A percentile compares a stretch with the other conserved stretches of the same genome.
These are phyloP conservation scores for Ptiloglossa arizonensis DNA, from an alignment of 1,140 invertebrate species.

Conservation along the genomic window DNA sequence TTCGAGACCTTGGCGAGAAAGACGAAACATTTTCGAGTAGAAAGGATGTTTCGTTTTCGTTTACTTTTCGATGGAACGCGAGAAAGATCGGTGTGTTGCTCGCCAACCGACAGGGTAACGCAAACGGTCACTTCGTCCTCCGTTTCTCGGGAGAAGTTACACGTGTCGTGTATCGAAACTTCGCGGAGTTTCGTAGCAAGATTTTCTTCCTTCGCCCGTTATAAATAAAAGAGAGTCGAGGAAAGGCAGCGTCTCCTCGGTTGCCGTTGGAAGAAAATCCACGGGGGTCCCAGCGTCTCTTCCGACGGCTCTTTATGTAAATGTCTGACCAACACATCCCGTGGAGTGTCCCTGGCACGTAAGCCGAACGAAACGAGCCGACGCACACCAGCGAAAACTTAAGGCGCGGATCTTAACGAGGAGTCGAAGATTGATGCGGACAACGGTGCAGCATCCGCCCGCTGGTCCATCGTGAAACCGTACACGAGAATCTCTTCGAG, in stretches of 20 bases:
- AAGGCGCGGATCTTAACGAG: slow-evolving; percentile 77
- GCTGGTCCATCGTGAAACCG: slow-evolving; percentile 51
- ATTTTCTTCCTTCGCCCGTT: slow-evolving; percentile 41
- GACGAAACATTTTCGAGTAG: too few species aligned
- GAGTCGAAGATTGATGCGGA: slow-evolving; percentile 76
- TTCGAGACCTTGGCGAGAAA: too few species aligned
- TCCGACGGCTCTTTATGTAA: slow-evolving; percentile 62
- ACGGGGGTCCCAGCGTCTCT: slow-evolving; percentile 66
- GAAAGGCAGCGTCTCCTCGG: background rate
- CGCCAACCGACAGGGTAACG: too few species aligned
- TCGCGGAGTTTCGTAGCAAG: background rate
- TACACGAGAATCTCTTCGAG: slow-evolving; percentile 40
- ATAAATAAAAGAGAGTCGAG: slow-evolving; percentile 40
- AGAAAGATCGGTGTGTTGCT: too few species aligned
- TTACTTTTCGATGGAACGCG: too few species aligned
- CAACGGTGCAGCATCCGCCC: slow-evolving; percentile 68
- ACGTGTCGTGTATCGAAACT: slow-evolving; percentile 22
- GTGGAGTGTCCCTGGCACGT: slow-evolving; percentile 46
- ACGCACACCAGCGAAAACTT: slow-evolving; percentile 63
- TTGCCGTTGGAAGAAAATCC: slow-evolving; percentile 66
- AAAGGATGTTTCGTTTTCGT: too few species aligned
- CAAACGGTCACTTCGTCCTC: too few species aligned
- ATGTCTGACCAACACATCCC: slow-evolving; percentile 63
- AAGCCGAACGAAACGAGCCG: slow-evolving; percentile 47
- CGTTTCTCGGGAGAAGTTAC: slow-evolving; percentile 35